Percentiles rank a stretch among this genome's conserved stretches.
phyloP scores from a whole-genome alignment of 1,140 invertebrate genomes.

The Drosophila prosaltans region DNA sequence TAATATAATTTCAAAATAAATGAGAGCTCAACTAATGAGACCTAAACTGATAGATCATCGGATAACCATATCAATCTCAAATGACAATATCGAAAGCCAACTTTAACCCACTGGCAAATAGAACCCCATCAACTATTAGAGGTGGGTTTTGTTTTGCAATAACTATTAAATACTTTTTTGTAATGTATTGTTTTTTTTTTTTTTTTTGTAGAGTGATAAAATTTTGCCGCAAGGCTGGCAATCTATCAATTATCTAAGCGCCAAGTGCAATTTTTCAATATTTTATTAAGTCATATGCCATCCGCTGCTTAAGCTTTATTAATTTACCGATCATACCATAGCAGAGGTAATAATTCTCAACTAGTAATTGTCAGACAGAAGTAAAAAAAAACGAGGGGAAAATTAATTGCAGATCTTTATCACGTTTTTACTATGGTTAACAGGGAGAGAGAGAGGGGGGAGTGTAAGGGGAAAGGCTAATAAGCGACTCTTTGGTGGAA shows the following conservation, averaged over 20 bases:
- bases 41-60: neutral
- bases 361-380: slow-evolving; percentile 34
- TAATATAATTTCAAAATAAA: neutral
- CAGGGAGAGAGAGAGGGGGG: slow-evolving; percentile 36
- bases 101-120: neutral
- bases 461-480: slow-evolving; percentile 1
- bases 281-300: slow-evolving; percentile 67
- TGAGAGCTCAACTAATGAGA: neutral
- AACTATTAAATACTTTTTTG: neutral
- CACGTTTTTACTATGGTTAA: slow-evolving; percentile 21
- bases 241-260: slow-evolving; percentile 54
- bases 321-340: slow-evolving; percentile 67
- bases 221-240: neutral
- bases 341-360: slow-evolving; percentile 55
- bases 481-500: slow-evolving; percentile 31
- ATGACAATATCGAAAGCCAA: neutral
- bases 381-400: slow-evolving; percentile 21
- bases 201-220: neutral
- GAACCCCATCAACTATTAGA: neutral
- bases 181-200: neutral
- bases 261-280: slow-evolving; percentile 58
- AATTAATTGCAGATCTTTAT: slow-evolving; percentile 73
- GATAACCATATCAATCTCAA: slow-evolving; percentile 8
- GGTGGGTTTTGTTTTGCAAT: neutral
- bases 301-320: slow-evolving; percentile 64